Evolutionary conservation across 2,888 invertebrate genomes (phyloP).

Genomic region (Matsumyia berberina): DNA sequence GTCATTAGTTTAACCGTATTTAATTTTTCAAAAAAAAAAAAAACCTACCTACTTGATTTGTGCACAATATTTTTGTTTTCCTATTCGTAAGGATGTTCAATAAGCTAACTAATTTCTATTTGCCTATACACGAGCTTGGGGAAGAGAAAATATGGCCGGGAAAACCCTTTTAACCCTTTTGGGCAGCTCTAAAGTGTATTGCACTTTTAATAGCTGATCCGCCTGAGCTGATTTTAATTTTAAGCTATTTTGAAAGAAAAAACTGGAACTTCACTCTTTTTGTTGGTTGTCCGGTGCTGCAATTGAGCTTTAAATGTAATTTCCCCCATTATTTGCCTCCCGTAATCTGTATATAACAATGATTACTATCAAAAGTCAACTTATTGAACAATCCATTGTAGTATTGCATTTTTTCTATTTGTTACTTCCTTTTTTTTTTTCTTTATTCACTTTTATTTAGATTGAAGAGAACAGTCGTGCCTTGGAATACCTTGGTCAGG

Average conservation of each 20-base stretch:
- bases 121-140: neutral
- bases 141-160: no score
- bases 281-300: no score
- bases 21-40: neutral
- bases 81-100: neutral
- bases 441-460: constrained; percentile 84
- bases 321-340: no score
- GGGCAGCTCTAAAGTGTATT: no score
- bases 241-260: no score
- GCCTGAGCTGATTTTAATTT: no score
- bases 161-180: no score
- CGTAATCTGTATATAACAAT: no score
- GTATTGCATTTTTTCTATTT: neutral
- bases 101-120: neutral
- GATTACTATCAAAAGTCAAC: neutral
- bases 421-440: neutral
- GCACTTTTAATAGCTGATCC: no score
- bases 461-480: constrained; percentile 97
- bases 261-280: no score
- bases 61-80: neutral
- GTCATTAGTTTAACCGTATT: constrained; percentile 3
- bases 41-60: neutral
- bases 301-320: no score
- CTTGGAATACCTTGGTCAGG: constrained; percentile 92
- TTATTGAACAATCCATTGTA: constrained; percentile 12